phyloP scores from a whole-genome alignment of 2,113 vertebrate genomes.

The Terrapene triunguis region DNA sequence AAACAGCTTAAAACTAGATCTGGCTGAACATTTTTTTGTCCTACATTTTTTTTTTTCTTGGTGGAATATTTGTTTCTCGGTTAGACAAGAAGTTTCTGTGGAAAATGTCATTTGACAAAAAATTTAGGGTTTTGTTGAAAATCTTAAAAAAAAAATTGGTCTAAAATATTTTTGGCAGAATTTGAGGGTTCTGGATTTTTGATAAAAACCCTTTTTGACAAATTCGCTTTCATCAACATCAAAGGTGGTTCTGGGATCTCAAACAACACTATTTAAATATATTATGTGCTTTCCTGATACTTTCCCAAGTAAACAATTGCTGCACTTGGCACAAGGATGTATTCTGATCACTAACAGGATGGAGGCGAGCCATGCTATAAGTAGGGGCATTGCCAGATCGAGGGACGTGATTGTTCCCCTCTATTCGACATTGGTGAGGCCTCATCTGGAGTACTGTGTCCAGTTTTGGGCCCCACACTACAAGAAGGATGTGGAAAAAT shows the following conservation, averaged over 20 bases:
- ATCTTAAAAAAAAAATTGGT: too few relatives aligned
- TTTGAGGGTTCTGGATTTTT: background rate
- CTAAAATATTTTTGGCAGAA: background rate
- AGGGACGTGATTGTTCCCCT: too few relatives aligned
- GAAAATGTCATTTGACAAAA: background rate
- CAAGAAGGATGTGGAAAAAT: too few relatives aligned
- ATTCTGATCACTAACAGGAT: accelerated
- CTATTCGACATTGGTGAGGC: too few relatives aligned
- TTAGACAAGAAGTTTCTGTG: background rate
- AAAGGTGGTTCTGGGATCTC: too few relatives aligned
- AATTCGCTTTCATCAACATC: background rate
- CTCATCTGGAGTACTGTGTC: too few relatives aligned
- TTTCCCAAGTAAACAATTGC: background rate
- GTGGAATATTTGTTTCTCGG: background rate
- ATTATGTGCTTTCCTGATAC: background rate
- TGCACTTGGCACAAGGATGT: background rate
- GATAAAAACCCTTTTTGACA: background rate
- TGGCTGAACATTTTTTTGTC: background rate
- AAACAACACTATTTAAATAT: background rate
- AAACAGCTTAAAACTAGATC: background rate
- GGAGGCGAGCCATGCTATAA: background rate
- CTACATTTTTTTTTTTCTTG: background rate
- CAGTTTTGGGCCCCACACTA: too few relatives aligned
- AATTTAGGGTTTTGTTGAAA: background rate
- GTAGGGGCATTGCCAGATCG: too few relatives aligned